Evolutionary conservation across 1,140 invertebrate genomes (phyloP), one percentile per base, ranked within the genome.

Genomic region (Procambarus clarkii): DNA sequence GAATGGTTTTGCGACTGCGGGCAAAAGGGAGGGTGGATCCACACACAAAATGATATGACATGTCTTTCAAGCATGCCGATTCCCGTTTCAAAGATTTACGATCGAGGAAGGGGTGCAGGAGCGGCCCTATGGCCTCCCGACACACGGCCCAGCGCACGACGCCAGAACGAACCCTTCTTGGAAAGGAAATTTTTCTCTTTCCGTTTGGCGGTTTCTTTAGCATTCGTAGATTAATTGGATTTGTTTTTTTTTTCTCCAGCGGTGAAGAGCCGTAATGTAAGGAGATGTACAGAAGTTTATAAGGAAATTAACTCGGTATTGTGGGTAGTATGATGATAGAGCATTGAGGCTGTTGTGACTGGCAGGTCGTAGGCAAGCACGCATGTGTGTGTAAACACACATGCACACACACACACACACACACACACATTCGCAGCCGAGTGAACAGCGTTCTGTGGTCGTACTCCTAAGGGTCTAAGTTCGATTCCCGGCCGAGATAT

Each of bases 21-120:
- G 64, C 7, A 58, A 45, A 77, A 48, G 77, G 44, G 76, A 79
- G 86, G 54, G 50, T 24, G 54, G 86, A 64, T 50, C 50, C 24
- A 64, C 34, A 87, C 54, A 60, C 77, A 74, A 89, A 82, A 89
- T 82, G 80, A 83, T 89, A 89, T 89, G 87, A 89, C 87, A 87
- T 60, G 79, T 89, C 87, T 83, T 45, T 82, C 79, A 82, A 44
- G 64, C 45, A 76, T 58, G 79, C 64, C 80, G 64, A 58, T 83
- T 89, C 78, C n/a, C 15, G 48, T 74, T 83, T 44, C 46, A 82
- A 76, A 89, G 79, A 82, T 89, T 76, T 82, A 82, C 80, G 80
- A 50, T 24, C 64, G 9, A 54, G 64, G 48, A 44, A 60, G 24
- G 34, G 45, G 24, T 45, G 15, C 46, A 13, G 11, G 11, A 58